Conservation (phyloP, 2,797 vertebrate genomes). For the Scleropages formosus region DNA sequence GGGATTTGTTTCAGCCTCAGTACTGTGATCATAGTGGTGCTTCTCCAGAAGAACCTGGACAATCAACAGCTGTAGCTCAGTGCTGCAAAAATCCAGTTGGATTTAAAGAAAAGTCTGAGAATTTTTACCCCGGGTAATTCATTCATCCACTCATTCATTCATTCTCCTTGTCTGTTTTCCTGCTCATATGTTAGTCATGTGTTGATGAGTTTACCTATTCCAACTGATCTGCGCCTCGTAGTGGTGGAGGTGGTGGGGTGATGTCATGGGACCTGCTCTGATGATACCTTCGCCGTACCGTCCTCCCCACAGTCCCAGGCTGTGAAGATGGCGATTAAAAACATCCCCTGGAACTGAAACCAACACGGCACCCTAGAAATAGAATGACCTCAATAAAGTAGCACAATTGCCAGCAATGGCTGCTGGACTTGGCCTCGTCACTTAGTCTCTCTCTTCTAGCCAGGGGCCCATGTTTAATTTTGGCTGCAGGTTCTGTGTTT, state of each 20-base stretch:
- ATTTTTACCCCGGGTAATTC: not conserved
- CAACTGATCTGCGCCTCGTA: not conserved
- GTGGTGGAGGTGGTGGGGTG: not conserved
- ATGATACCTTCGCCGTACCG: not conserved
- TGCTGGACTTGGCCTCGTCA: not conserved
- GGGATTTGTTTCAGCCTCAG: too few species aligned
- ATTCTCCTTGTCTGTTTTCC: not conserved
- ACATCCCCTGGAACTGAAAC: not conserved
- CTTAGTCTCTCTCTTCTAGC: not conserved
- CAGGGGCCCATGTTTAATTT: constrained; percentile 9
- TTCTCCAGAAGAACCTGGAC: too few species aligned
- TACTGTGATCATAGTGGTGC: too few species aligned
- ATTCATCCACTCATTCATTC: not conserved
- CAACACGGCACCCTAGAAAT: not conserved
- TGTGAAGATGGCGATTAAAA: constrained; percentile 23
- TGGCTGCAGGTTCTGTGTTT: not conserved
- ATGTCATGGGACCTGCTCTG: not conserved
- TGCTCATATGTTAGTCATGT: too few species aligned
- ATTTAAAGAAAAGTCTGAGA: not conserved
- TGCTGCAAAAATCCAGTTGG: not conserved
- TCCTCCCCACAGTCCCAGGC: not conserved
- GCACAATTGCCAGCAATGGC: not conserved
- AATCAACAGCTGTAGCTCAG: not conserved
- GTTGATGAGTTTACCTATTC: not conserved
- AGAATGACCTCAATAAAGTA: constrained; percentile 15